Base-by-base conservation (phyloP, 2,113 vertebrate genomes). In the Heptranchias perlo region DNA sequence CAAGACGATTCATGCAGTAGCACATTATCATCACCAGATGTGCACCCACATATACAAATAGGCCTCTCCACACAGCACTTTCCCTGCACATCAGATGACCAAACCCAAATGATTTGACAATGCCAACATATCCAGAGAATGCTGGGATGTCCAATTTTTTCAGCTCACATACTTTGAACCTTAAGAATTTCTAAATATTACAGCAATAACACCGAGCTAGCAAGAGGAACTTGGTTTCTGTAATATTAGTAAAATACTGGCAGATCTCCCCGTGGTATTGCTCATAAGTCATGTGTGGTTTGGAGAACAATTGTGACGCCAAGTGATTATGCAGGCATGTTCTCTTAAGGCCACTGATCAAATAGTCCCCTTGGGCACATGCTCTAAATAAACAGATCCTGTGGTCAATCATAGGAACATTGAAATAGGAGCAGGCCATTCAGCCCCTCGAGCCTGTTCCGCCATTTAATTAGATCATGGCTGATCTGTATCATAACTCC, bases 1-100 rank as follows among this genome's bases (percentile, higher is more conserved):
- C 89, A 93, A 93, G 89, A 62, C 89, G 44, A 93, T 62, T 93
- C 89, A 93, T 93, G 89, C 54, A 93, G 58, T n/a, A 93, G 89
- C 23, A 39, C 35, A 93, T 39, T n/a, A 62, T 93, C 58, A 64
- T 62, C 58, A n/a, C 89, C 89, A 93, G 89, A 93, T 93, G 89
- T 93, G 89, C 14, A 62, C 35, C 58, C 58, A 93, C n/a, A 93
- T 23, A 39, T 61, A 62, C 89, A 62, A 62, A 47, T 39, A 62
- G 35, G 13, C 7, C 35, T 62, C 54, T 92, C 89, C 14, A 39
- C 28, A 61, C 16, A 8, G 21, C 54, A 61, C 13, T 92, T 58
- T 39, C 58, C 35, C 58, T 61, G 54, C n/a, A 16, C 21, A 23
- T 62, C 54, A 39, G 54, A 39, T n/a, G 1, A 0, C 4, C 3